These are phyloP conservation scores for Bambusicola thoracicus DNA, from an alignment of 2,113 vertebrate genomes.

Conservation along the genomic window DNA sequence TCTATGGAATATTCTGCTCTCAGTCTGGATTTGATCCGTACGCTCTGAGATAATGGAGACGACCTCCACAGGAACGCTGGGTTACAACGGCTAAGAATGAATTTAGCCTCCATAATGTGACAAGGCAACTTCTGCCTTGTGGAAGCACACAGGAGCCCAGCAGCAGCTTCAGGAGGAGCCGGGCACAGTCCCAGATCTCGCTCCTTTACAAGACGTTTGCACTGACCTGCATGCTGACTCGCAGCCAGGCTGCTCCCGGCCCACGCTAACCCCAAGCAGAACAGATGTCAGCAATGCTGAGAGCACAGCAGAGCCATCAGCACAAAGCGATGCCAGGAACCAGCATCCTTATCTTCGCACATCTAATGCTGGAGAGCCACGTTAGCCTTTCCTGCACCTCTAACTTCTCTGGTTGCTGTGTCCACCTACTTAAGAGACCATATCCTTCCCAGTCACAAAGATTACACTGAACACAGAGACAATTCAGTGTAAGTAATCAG, in stretches of 20 bases:
- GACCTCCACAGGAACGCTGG: rapidly evolving
- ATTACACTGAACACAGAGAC: neutral
- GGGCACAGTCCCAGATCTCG: neutral
- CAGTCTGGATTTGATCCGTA: neutral
- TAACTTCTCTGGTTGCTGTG: neutral
- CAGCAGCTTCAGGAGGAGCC: neutral
- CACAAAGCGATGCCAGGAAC: constrained; percentile 10
- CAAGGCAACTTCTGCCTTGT: neutral
- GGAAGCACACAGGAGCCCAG: neutral
- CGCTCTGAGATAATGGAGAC: neutral
- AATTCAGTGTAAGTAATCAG: neutral
- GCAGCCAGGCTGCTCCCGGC: neutral
- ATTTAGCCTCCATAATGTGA: neutral
- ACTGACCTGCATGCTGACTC: neutral
- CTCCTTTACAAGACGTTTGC: neutral
- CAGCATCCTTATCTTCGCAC: neutral
- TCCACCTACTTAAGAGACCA: neutral
- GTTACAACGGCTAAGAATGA: neutral
- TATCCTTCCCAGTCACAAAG: neutral
- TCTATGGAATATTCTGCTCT: neutral
- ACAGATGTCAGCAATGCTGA: neutral
- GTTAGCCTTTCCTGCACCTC: neutral
- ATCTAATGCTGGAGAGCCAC: neutral
- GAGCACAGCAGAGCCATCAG: neutral
- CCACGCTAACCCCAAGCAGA: neutral